Conservation (phyloP, 2,888 invertebrate species). For the Acrobasis repandana region DNA sequence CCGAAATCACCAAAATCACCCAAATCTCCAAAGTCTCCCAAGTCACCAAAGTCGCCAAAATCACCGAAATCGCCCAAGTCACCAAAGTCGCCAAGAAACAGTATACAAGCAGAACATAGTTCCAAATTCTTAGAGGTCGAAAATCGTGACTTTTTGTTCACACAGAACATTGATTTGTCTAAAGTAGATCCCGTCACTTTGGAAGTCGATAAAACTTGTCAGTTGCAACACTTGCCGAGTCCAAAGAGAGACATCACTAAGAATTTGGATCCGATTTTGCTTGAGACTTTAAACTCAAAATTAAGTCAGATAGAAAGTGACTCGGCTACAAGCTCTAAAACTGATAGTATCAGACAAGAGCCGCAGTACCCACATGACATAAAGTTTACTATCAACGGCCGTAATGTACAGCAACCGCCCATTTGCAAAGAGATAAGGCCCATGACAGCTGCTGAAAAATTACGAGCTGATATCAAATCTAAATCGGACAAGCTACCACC, state of each 20-base stretch:
- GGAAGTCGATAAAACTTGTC: conserved; percentile 86
- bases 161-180: conserved; percentile 89
- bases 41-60: conserved; percentile 85
- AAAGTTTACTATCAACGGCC: conserved; percentile 78
- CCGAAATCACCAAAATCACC: conserved; percentile 80
- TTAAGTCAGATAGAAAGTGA: conserved; percentile 90
- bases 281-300: conserved; percentile 88
- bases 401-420: conserved; percentile 67
- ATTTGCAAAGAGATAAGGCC: conserved; percentile 71
- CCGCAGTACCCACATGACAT: conserved; percentile 79
- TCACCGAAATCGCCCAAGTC: conserved; percentile 82
- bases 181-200: conserved; percentile 88
- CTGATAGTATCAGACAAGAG: conserved; percentile 86
- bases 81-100: conserved; percentile 78
- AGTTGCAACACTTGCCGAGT: conserved; percentile 85
- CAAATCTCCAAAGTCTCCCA: conserved; percentile 85
- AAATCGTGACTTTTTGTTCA: conserved; percentile 86
- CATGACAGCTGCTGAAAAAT: conserved; percentile 74
- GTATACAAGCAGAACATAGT: conserved; percentile 61
- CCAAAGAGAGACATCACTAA: conserved; percentile 88
- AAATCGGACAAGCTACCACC: conserved; percentile 85
- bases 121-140: conserved; percentile 79
- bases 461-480: conserved; percentile 78
- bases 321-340: conserved; percentile 88
- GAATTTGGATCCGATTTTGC: conserved; percentile 85